Base-by-base conservation (phyloP, 2,113 vertebrate genomes). In the Gambusia holbrooki region DNA sequence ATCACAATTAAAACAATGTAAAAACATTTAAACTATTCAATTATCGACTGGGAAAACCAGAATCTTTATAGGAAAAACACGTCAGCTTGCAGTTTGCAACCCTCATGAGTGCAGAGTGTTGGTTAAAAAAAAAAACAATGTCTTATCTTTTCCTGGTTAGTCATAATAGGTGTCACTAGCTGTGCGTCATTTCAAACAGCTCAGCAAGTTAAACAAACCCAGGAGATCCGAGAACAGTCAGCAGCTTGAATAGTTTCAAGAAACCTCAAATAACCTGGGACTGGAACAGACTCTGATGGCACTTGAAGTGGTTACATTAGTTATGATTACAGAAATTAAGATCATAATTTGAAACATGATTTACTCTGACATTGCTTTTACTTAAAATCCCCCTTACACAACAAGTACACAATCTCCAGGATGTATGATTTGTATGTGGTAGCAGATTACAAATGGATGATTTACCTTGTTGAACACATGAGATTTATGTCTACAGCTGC, bases 381-480 rank as follows among this genome's bases (percentile, higher is more conserved):
- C 27, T 51, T 14, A 12, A 25, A 25, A 45, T 22, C 5, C 6
- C 29, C 71, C 29, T 30, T 27, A 67, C 58, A 63, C 35, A 62
- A 22, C 25, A 29, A 37, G 89, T 88, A 76, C 40, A 33, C 81
- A 81, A 87, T 64, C 25, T 63, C 35, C 30, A 64, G 66, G 51
- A 71, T 74, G 32, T 73, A 69, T 76, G 67, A 48, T n/a, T 30
- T 32, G 14, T 58, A 22, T 42, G 2, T 25, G 19, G 30, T 28
- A 62, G 67, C 40, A 69, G 30, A 82, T 87, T 83, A 64, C 67
- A 81, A 54, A 62, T 65, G 62, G 80, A 69, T 66, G 66, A 79
- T 77, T 72, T 61, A 15, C 28, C 65, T 48, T 68, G 3, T 37
- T 69, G 15, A 45, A 45, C 54, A 80, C 62, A 84, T 70, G 35